phyloP scores from a whole-genome alignment of 2,113 vertebrate species.

The Greenwoodochromis staneri region DNA sequence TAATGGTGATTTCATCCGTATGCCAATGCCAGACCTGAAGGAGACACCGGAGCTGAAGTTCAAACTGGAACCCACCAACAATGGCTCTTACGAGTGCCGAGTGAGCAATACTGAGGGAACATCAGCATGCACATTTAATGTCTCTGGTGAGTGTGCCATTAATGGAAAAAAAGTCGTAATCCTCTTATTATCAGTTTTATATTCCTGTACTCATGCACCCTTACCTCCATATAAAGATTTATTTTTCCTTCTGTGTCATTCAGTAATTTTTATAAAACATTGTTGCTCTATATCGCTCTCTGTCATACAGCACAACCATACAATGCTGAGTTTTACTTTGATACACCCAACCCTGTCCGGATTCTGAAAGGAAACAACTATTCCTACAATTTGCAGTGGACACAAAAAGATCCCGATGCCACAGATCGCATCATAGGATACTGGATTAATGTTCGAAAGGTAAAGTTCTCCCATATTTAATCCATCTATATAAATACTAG shows the following conservation, averaged over 20 bases:
- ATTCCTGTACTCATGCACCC: neutral
- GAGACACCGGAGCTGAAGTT: constrained; percentile 83
- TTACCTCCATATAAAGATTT: neutral
- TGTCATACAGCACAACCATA: constrained; percentile 81
- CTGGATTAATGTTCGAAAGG: constrained; percentile 84
- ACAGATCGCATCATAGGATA: constrained; percentile 89
- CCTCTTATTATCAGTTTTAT: neutral
- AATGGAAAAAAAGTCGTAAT: neutral
- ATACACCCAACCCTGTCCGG: constrained; percentile 91
- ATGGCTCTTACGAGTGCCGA: constrained; percentile 86
- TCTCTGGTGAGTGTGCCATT: constrained; percentile 80
- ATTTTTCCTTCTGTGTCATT: neutral
- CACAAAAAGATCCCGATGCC: constrained; percentile 87
- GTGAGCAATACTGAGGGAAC: constrained; percentile 87
- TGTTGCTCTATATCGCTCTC: neutral
- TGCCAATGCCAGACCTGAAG: constrained; percentile 73
- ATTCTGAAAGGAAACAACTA: constrained; percentile 91
- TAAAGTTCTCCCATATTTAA: constrained; percentile 48
- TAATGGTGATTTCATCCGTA: constrained; percentile 74
- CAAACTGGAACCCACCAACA: constrained; percentile 79
- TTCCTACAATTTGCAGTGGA: constrained; percentile 95
- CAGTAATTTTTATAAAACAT: neutral
- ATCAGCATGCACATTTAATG: constrained; percentile 84
- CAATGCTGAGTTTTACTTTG: constrained; percentile 96
- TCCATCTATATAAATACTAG: neutral